These are phyloP conservation scores for Scaptodrosophila lebanonensis DNA, from an alignment of 1,140 invertebrate genomes.

Conservation along the genomic window DNA sequence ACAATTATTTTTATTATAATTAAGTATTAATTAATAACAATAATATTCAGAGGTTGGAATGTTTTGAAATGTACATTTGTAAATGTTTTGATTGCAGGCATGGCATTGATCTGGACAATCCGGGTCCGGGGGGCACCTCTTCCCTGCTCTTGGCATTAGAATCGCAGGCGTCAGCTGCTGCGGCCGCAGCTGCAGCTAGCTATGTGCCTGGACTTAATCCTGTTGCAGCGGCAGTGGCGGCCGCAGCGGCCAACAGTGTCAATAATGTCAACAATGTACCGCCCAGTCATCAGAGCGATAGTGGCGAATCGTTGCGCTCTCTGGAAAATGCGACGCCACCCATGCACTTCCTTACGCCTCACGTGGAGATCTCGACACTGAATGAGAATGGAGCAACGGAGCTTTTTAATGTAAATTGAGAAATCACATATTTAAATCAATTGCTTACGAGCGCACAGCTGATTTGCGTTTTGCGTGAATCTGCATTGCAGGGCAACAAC, in stretches of 20 bases:
- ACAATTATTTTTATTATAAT: too few relatives aligned
- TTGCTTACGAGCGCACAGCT: slow-evolving; percentile 48
- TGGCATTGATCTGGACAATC: slow-evolving; percentile 92
- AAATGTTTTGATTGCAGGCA: slow-evolving; percentile 82
- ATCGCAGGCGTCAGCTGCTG: slow-evolving; percentile 79
- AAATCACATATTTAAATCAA: slow-evolving; percentile 3
- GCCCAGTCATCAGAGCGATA: slow-evolving; percentile 84
- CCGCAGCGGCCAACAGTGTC: slow-evolving; percentile 51
- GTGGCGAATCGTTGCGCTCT: slow-evolving; percentile 86
- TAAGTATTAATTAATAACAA: slow-evolving; percentile 3
- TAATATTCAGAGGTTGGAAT: slow-evolving; percentile 19
- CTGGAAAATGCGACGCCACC: slow-evolving; percentile 90
- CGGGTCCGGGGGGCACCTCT: slow-evolving; percentile 85
- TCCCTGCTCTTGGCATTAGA: slow-evolving; percentile 82
- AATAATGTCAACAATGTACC: slow-evolving; percentile 54
- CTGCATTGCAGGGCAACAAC: slow-evolving; percentile 74
- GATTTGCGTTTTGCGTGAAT: slow-evolving; percentile 76
- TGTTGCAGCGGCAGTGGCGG: slow-evolving; percentile 53
- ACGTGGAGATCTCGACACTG: slow-evolving; percentile 91
- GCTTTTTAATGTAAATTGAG: slow-evolving; percentile 68
- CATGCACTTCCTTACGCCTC: slow-evolving; percentile 92
- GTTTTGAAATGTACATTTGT: too few relatives aligned
- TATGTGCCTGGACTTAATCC: slow-evolving; percentile 60
- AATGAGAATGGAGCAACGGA: slow-evolving; percentile 81
- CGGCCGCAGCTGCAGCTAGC: slow-evolving; percentile 74